A percentile compares a stretch with the other conserved stretches of the same genome.
These are phyloP conservation scores for Cinclus cinclus DNA, from an alignment of 2,113 vertebrate genomes.

Conservation along the genomic window DNA sequence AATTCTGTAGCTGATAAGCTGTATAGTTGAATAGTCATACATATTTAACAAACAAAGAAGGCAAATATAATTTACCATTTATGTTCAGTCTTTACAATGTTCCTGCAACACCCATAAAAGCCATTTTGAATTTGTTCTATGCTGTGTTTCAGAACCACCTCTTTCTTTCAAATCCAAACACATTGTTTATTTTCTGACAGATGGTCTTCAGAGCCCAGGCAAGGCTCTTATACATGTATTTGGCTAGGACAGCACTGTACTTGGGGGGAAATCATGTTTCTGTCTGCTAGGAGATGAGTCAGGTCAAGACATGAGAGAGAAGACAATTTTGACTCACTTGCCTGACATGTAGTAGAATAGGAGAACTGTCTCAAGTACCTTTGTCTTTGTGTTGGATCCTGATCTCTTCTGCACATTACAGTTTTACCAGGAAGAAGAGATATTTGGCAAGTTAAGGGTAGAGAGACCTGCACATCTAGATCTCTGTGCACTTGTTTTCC, in stretches of 20 bases:
- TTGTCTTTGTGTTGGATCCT: neutral
- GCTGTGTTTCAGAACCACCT: neutral
- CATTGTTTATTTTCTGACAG: neutral
- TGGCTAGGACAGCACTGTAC: neutral
- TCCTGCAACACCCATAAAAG: neutral
- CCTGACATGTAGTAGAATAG: neutral
- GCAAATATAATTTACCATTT: neutral
- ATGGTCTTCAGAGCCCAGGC: neutral
- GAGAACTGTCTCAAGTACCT: neutral
- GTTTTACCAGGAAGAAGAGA: neutral
- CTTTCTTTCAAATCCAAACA: neutral
- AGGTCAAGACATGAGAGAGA: neutral
- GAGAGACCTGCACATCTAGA: neutral
- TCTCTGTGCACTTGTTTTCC: neutral
- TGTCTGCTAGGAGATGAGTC: neutral
- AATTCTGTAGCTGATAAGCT: conserved; percentile 6
- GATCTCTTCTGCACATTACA: neutral
- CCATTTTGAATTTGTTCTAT: neutral
- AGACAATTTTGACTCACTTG: neutral
- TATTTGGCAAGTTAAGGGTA: neutral
- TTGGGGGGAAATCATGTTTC: neutral
- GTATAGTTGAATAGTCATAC: neutral
- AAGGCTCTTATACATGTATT: neutral
- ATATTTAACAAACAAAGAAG: conserved; percentile 25
- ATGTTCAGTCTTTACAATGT: neutral